These are phyloP conservation scores for Prietella phreatophila DNA, from an alignment of 2,113 vertebrate species.

Conservation along the genomic window DNA sequence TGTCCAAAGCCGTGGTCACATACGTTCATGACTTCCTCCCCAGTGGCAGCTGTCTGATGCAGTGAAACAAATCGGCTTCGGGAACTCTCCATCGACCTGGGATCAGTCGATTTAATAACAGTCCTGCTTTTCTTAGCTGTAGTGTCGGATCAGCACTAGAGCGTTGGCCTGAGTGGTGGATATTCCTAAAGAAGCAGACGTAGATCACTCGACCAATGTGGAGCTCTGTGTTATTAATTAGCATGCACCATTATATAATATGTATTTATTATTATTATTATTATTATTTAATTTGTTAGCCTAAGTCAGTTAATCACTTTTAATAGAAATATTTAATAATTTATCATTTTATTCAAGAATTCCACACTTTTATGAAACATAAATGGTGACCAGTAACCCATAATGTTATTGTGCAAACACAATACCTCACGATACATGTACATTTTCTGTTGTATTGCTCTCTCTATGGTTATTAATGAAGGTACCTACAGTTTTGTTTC, in stretches of 20 bases:
- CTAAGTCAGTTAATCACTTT: conserved; percentile 1
- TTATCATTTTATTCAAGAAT: conserved; percentile 25
- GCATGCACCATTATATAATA: background rate
- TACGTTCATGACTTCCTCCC: conserved; percentile 92
- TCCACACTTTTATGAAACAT: background rate
- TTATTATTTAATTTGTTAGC: background rate
- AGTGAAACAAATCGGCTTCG: conserved; percentile 66
- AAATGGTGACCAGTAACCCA: background rate
- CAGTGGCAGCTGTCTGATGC: conserved; percentile 87
- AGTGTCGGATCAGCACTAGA: conserved; percentile 9
- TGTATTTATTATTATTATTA: conserved; percentile 9
- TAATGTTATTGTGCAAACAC: background rate
- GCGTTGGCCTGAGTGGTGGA: background rate
- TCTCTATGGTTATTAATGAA: background rate
- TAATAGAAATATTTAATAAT: conserved; percentile 39
- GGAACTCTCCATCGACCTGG: conserved; percentile 9
- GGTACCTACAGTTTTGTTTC: background rate
- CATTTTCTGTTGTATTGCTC: background rate
- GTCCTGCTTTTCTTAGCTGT: background rate
- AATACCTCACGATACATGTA: background rate
- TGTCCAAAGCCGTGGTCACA: conserved; percentile 86
- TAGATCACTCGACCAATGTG: conserved; percentile 14
- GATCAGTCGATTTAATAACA: background rate
- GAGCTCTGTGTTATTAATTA: background rate
- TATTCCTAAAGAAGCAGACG: background rate